A percentile compares a stretch with the other conserved stretches of the same genome.
These are phyloP conservation scores for Lochmaea crataegi DNA, from an alignment of 2,888 invertebrate species.

Conservation along the genomic window DNA sequence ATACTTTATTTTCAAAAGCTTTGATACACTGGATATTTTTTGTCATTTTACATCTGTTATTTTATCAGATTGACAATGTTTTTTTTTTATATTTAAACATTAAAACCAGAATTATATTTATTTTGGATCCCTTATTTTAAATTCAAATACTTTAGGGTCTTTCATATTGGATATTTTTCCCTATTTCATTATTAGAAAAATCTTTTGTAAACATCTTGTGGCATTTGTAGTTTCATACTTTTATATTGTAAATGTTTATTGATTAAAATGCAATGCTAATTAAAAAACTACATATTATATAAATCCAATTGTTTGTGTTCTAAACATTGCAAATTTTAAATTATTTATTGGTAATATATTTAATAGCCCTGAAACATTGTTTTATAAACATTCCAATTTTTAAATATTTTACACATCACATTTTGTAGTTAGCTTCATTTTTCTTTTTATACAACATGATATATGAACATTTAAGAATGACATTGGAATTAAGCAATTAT, in stretches of 20 bases:
- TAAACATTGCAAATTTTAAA: constrained; percentile 7
- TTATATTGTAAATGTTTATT: neutral
- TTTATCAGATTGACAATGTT: no score
- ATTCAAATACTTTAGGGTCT: no score
- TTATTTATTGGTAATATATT: constrained; percentile 1
- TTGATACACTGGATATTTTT: neutral
- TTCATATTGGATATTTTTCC: no score
- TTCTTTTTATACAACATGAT: no score
- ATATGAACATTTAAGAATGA: no score
- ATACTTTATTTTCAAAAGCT: neutral
- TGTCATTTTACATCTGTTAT: no score
- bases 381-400: constrained; percentile 1
- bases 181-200: no score
- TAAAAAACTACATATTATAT: neutral
- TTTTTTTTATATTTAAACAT: no score
- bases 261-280: neutral
- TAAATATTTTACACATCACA: constrained; percentile 1
- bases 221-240: neutral
- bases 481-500: neutral
- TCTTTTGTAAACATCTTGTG: neutral
- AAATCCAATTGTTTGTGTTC: neutral
- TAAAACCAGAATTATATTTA: no score
- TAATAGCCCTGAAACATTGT: neutral
- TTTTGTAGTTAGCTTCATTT: neutral
- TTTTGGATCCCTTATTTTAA: no score